These are phyloP conservation scores for Wiebesia pumilae DNA, from an alignment of 1,140 invertebrate species.

Conservation along the genomic window DNA sequence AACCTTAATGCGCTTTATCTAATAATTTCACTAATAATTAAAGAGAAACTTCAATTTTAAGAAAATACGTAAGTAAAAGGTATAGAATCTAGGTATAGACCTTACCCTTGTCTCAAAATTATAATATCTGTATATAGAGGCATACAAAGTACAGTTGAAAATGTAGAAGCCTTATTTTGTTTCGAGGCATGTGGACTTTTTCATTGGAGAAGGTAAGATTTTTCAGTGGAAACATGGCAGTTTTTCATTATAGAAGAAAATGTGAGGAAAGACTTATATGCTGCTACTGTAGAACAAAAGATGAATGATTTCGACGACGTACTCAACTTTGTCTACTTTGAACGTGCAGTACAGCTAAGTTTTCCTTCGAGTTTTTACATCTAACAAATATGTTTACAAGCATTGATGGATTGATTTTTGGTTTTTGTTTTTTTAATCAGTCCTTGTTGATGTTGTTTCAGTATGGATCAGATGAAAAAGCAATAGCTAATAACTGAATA, in stretches of 20 bases:
- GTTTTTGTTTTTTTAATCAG: not conserved
- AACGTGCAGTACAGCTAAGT: not conserved
- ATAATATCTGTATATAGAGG: too few relatives aligned
- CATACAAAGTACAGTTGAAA: conserved; percentile 16
- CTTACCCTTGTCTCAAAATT: too few relatives aligned
- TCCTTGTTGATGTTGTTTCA: too few relatives aligned
- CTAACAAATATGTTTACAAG: not conserved
- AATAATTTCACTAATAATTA: too few relatives aligned
- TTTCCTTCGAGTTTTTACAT: not conserved
- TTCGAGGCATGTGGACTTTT: too few relatives aligned
- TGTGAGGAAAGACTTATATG: not conserved
- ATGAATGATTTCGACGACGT: not conserved
- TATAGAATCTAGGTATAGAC: too few relatives aligned
- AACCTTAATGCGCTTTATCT: too few relatives aligned
- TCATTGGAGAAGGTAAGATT: conserved; percentile 43
- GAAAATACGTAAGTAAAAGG: too few relatives aligned
- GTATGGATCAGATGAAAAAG: too few relatives aligned
- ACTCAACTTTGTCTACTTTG: not conserved
- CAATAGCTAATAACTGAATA: too few relatives aligned
- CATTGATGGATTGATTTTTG: conserved; percentile 5
- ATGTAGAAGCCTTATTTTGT: conserved; percentile 65
- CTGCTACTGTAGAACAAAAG: not conserved
- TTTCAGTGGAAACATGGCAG: conserved; percentile 57
- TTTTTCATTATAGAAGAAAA: conserved; percentile 33
- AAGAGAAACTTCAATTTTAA: too few relatives aligned